A percentile compares a stretch with the other conserved stretches of the same genome.
phyloP scores from a whole-genome alignment of 2,888 invertebrate genomes.

The Physocephala rufipes region DNA sequence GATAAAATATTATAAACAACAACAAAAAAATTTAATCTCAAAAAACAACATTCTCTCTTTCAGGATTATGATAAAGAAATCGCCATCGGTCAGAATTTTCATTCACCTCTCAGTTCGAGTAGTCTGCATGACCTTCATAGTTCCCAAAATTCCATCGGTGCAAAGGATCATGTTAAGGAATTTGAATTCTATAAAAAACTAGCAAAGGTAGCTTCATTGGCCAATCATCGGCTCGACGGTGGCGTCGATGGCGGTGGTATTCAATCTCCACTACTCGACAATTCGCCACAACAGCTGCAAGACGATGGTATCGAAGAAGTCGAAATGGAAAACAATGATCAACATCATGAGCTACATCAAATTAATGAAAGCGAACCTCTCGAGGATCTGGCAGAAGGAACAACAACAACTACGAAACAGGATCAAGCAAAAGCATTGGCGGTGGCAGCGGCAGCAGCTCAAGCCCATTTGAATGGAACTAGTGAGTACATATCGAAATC shows the following conservation, averaged over 20 bases:
- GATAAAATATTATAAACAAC: too few relatives aligned
- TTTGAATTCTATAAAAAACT: constrained; percentile 63
- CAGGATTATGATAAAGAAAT: constrained; percentile 64
- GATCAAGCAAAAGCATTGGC: constrained; percentile 64
- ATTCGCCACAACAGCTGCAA: constrained; percentile 55
- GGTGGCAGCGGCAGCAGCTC: constrained; percentile 68
- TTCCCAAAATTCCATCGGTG: constrained; percentile 48
- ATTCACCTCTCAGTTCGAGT: constrained; percentile 56
- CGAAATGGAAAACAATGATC: constrained; percentile 6
- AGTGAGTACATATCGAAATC: constrained; percentile 70
- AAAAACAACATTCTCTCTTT: constrained; percentile 40
- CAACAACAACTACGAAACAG: constrained; percentile 49
- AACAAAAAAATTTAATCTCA: background rate
- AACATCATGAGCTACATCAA: constrained; percentile 28
- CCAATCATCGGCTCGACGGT: constrained; percentile 48
- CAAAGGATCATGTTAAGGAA: constrained; percentile 61
- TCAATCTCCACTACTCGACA: constrained; percentile 32
- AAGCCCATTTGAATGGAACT: constrained; percentile 73
- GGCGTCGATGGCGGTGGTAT: constrained; percentile 5
- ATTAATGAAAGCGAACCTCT: constrained; percentile 36
- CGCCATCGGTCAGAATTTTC: constrained; percentile 59
- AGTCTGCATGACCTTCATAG: constrained; percentile 43
- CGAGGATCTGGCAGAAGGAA: constrained; percentile 39
- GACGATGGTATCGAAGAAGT: constrained; percentile 49
- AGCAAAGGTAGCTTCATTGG: constrained; percentile 59